phyloP scores from a whole-genome alignment of 2,113 vertebrate species.

The Eptesicus fuscus region DNA sequence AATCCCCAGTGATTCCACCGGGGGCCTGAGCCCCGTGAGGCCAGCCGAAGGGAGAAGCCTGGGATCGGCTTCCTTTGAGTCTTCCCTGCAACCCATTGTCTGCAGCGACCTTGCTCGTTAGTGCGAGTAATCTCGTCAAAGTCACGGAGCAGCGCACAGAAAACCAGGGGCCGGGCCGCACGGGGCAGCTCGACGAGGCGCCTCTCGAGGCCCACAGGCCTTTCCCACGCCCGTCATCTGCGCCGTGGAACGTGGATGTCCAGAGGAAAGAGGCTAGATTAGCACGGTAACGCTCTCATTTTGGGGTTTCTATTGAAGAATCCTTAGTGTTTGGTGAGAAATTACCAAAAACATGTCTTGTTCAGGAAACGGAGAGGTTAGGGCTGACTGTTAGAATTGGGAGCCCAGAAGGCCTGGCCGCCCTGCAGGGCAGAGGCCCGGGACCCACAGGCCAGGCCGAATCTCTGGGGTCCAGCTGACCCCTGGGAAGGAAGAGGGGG shows the following conservation, averaged over 20 bases:
- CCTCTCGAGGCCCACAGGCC: fast-evolving
- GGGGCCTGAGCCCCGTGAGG: neutral
- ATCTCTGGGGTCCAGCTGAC: neutral
- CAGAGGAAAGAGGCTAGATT: neutral
- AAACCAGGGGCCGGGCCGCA: neutral
- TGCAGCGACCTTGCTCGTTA: neutral
- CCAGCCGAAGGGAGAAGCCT: neutral
- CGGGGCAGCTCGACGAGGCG: too few species aligned
- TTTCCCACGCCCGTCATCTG: neutral
- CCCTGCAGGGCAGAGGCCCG: neutral
- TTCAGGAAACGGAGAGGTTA: neutral
- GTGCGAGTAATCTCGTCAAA: neutral
- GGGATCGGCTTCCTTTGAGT: neutral
- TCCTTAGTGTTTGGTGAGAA: slow-evolving; percentile 2
- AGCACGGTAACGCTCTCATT: neutral
- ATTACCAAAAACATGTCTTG: neutral
- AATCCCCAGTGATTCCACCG: slow-evolving; percentile 8
- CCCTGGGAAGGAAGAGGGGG: neutral
- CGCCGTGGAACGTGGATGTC: fast-evolving
- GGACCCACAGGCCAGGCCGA: neutral
- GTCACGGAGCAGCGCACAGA: neutral
- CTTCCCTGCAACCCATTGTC: neutral
- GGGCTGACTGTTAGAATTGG: neutral
- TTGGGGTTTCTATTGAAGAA: neutral
- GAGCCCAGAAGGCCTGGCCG: neutral